Evolutionary conservation across 2,797 vertebrate species (phyloP).

Genomic region (Hyperoplus immaculatus): DNA sequence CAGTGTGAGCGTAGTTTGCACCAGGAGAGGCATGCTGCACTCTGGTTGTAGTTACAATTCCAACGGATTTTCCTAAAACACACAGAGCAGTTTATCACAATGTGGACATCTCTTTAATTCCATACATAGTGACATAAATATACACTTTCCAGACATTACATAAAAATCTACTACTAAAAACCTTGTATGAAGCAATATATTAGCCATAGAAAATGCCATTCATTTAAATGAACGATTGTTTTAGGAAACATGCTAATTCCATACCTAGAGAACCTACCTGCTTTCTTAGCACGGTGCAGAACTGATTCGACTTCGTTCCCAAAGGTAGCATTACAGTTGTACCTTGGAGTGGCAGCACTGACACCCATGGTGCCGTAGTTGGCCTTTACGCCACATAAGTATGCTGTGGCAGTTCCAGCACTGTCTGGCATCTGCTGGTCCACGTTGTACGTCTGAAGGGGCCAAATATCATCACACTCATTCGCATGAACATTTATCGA

Average conservation of each 20-base stretch:
- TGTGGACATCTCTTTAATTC: not conserved
- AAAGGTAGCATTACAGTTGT: slow-evolving; percentile 63
- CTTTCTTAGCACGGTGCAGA: slow-evolving; percentile 82
- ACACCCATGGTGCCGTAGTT: slow-evolving; percentile 87
- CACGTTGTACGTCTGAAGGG: slow-evolving; percentile 86
- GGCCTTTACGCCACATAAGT: slow-evolving; percentile 87
- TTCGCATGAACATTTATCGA: not conserved
- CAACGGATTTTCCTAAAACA: slow-evolving; percentile 86
- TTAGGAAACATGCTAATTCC: not conserved
- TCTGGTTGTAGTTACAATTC: slow-evolving; percentile 86
- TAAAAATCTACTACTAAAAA: not conserved
- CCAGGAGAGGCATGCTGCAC: slow-evolving; percentile 88
- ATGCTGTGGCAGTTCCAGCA: slow-evolving; percentile 87
- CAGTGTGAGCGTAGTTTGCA: slow-evolving; percentile 81
- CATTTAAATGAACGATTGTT: too few relatives aligned
- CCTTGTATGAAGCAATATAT: not conserved
- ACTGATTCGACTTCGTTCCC: slow-evolving; percentile 85
- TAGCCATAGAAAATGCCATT: not conserved
- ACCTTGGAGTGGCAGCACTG: slow-evolving; percentile 71
- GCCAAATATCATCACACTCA: slow-evolving; percentile 19
- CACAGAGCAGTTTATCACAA: slow-evolving; percentile 11
- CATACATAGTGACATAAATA: not conserved
- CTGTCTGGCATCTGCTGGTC: slow-evolving; percentile 89
- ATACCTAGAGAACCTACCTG: slow-evolving; percentile 67
- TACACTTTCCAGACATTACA: not conserved